Evolutionary conservation across 2,113 vertebrate genomes (phyloP).

Genomic region (Anarrhichthys ocellatus): DNA sequence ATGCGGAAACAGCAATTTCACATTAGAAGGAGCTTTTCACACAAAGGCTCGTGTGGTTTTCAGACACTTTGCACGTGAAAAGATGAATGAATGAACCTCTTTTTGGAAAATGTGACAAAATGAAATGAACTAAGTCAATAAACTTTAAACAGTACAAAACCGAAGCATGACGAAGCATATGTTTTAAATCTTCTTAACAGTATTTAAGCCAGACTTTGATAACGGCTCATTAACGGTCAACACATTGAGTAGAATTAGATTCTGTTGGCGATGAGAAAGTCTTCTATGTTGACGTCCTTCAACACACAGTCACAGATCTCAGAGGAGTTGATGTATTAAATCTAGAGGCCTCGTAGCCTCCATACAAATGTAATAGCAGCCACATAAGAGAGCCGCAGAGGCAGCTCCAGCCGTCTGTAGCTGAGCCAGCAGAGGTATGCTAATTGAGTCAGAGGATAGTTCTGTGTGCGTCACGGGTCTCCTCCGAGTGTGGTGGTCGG

Average conservation of each 20-base stretch:
- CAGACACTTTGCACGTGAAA: background rate
- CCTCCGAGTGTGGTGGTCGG: slow-evolving; percentile 50
- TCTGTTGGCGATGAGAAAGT: background rate
- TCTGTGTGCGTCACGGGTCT: slow-evolving; percentile 68
- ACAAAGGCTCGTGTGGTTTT: background rate
- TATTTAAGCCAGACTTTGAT: background rate
- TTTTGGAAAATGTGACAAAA: background rate
- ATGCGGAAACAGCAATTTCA: background rate
- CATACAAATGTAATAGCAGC: slow-evolving; percentile 27
- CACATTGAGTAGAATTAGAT: background rate
- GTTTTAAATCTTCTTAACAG: background rate
- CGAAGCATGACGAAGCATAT: background rate
- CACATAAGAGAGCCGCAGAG: slow-evolving; percentile 47
- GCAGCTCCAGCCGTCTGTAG: slow-evolving; percentile 25
- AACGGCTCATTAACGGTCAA: background rate
- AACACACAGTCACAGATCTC: background rate
- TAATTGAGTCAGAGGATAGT: slow-evolving; percentile 66
- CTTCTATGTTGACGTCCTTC: background rate
- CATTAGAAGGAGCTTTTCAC: too few relatives aligned
- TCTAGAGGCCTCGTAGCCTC: slow-evolving; percentile 4
- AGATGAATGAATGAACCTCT: background rate
- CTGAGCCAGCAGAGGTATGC: slow-evolving; percentile 63
- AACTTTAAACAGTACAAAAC: background rate
- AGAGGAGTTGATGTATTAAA: slow-evolving; percentile 2
- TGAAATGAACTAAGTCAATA: background rate